These are phyloP conservation scores for Taxidea taxus DNA, from an alignment of 2,113 vertebrate genomes.

Conservation along the genomic window DNA sequence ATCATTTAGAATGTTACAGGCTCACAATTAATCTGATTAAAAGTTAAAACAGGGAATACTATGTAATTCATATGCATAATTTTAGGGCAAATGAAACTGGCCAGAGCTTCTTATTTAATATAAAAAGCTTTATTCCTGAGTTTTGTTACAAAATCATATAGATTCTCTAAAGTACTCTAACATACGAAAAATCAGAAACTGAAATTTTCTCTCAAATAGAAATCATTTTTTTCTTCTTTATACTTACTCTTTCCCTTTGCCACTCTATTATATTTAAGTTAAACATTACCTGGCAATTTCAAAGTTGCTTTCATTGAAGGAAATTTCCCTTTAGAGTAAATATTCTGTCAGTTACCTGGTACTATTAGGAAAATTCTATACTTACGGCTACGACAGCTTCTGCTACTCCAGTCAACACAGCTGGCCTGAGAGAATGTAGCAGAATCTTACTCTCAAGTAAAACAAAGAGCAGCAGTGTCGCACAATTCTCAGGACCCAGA, in stretches of 20 bases:
- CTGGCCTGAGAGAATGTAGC: constrained; percentile 96
- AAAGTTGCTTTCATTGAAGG: constrained; percentile 33
- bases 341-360: constrained; percentile 13
- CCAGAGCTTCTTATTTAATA: not conserved
- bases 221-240: not conserved
- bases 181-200: not conserved
- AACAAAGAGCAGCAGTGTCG: constrained; percentile 93
- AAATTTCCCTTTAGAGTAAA: not conserved
- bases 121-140: not conserved
- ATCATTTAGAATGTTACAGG: not conserved
- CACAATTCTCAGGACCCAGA: constrained; percentile 96
- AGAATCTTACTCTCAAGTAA: constrained; percentile 96
- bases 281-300: not conserved
- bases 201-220: not conserved
- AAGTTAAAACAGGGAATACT: constrained; percentile 24
- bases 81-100: not conserved
- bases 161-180: constrained; percentile 17
- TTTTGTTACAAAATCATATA: not conserved
- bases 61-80: constrained; percentile 18
- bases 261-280: not conserved
- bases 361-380: constrained; percentile 68
- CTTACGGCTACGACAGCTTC: constrained; percentile 98
- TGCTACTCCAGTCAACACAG: constrained; percentile 96
- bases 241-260: not conserved
- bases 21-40: not conserved